Percentiles rank a stretch among this genome's conserved stretches.
These are phyloP conservation scores for Cryptocephalus primarius DNA, from an alignment of 2,888 invertebrate species.

Conservation along the genomic window DNA sequence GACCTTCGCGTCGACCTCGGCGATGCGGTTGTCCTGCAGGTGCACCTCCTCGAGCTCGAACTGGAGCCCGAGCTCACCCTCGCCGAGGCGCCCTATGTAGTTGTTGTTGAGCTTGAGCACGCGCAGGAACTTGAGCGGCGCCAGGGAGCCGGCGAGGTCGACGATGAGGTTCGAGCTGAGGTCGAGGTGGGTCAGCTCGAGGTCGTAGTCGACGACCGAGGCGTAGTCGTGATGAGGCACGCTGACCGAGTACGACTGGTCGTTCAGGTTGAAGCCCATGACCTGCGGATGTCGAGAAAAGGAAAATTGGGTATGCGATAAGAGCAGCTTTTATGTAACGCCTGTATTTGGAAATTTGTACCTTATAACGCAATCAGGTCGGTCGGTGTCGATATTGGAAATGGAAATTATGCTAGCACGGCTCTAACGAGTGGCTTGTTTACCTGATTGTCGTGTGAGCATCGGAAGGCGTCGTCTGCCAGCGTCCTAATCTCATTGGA, in stretches of 20 bases:
- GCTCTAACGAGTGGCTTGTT: too few species aligned
- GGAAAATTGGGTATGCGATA: too few species aligned
- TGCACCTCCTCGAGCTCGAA: conserved; percentile 14
- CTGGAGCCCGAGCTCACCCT: conserved; percentile 11
- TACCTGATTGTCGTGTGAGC: conserved; percentile 1
- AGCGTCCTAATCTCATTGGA: conserved; percentile 12
- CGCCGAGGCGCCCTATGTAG: conserved; percentile 12
- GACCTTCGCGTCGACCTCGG: conserved; percentile 10
- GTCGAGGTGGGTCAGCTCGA: conserved; percentile 17
- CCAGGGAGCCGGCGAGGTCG: conserved; percentile 12
- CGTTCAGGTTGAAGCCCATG: conserved; percentile 11
- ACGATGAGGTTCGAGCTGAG: conserved; percentile 22
- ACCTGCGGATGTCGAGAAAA: not conserved
- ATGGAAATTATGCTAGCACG: too few species aligned
- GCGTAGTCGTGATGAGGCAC: conserved; percentile 5
- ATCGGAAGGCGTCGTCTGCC: conserved; percentile 10
- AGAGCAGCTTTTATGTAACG: too few species aligned
- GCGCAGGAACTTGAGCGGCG: conserved; percentile 13
- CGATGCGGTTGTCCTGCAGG: conserved; percentile 14
- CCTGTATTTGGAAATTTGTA: too few species aligned
- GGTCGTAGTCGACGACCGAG: conserved; percentile 5
- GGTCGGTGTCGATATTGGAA: too few species aligned
- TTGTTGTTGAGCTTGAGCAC: conserved; percentile 17
- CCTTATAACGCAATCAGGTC: too few species aligned
- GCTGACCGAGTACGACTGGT: conserved; percentile 2